phyloP scores from a whole-genome alignment of 2,888 invertebrate species.

The Hofmannophila pseudospretella region DNA sequence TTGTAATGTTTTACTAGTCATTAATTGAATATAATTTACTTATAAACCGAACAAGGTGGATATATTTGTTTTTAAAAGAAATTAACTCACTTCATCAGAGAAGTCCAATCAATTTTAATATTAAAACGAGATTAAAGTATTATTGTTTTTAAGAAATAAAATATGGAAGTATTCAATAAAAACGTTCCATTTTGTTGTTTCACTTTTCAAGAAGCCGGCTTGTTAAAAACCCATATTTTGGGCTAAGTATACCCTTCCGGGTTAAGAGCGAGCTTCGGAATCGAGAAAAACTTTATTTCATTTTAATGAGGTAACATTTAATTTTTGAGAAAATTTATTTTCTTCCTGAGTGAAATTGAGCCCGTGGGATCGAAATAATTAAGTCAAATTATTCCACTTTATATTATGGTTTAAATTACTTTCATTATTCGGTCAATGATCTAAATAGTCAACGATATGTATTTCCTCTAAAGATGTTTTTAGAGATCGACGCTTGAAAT shows the following conservation, averaged over 20 bases:
- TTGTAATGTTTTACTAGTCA: not conserved
- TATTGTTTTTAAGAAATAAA: no score
- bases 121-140: no score
- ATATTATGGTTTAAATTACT: no score
- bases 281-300: slow-evolving; percentile 23
- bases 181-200: no score
- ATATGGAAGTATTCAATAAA: not conserved
- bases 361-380: slow-evolving; percentile 18
- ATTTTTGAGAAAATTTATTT: slow-evolving; percentile 20
- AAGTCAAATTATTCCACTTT: not conserved
- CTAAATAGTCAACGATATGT: no score
- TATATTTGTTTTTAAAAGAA: no score
- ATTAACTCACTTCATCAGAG: no score
- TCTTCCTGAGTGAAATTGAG: slow-evolving; percentile 28
- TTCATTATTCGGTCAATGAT: no score
- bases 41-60: no score
- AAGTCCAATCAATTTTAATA: no score
- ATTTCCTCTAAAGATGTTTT: no score
- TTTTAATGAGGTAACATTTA: slow-evolving; percentile 10
- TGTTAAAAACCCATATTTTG: slow-evolving; percentile 57
- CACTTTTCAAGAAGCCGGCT: slow-evolving; percentile 30
- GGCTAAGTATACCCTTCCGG: slow-evolving; percentile 48
- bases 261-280: slow-evolving; percentile 15
- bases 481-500: no score
- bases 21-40: not conserved